Conservation (phyloP, 2,113 vertebrate species). For the Typhlomys cinereus region DNA sequence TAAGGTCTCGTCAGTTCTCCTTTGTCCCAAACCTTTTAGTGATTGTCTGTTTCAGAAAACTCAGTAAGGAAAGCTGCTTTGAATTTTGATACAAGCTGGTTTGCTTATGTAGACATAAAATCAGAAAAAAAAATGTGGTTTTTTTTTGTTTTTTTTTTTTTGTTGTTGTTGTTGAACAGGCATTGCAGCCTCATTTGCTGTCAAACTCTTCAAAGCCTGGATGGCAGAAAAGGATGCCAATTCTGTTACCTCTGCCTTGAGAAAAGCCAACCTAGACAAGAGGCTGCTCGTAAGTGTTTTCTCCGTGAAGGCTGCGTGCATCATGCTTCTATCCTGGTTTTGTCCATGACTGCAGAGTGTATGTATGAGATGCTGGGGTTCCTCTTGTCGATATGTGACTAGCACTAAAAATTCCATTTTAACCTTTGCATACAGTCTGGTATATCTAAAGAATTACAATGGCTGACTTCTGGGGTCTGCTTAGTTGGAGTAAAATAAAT, state of each 20-base stretch:
- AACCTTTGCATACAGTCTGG: background rate
- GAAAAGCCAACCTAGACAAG: constrained; percentile 95
- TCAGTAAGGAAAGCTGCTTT: background rate
- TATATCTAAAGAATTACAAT: background rate
- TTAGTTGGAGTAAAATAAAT: no score
- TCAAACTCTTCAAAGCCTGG: constrained; percentile 97
- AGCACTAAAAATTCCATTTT: background rate
- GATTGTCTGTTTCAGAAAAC: background rate
- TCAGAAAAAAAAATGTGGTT: no score
- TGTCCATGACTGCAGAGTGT: accelerated
- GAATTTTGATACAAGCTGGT: background rate
- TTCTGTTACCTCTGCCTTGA: constrained; percentile 93
- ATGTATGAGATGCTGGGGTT: background rate
- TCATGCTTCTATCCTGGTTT: accelerated
- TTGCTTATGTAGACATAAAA: background rate
- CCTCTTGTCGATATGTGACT: background rate
- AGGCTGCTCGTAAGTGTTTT: constrained; percentile 90
- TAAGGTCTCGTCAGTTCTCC: background rate
- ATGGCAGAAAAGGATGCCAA: constrained; percentile 95
- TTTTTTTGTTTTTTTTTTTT: no score
- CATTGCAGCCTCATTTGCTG: constrained; percentile 93
- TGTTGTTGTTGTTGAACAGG: constrained; percentile 84
- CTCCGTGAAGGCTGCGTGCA: background rate
- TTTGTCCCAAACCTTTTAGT: background rate
- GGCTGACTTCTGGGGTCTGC: no score